phyloP scores from a whole-genome alignment of 2,888 invertebrate genomes.

The Watsonalla binaria region DNA sequence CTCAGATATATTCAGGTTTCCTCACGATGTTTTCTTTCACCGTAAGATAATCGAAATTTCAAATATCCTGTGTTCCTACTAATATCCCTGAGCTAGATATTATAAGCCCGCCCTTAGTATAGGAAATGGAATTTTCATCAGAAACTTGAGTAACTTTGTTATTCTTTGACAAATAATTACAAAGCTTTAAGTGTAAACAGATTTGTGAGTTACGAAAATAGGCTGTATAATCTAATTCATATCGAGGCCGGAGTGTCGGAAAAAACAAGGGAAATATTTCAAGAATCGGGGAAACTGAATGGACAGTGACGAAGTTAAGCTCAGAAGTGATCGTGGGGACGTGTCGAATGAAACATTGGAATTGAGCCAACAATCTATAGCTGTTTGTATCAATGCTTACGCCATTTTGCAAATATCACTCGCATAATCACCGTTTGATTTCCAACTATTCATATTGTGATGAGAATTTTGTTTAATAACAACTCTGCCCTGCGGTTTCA shows the following conservation, averaged over 20 bases:
- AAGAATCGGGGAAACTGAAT: background rate
- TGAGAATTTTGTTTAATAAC: no score
- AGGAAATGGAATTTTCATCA: background rate
- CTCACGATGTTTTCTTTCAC: no score
- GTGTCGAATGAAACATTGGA: slow-evolving; percentile 20
- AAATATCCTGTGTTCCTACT: no score
- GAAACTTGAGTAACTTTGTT: no score
- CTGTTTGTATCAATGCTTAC: background rate
- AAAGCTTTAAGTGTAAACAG: background rate
- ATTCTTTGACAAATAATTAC: background rate
- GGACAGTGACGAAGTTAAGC: slow-evolving; percentile 8
- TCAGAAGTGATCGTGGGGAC: slow-evolving; percentile 11
- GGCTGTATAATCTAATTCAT: background rate
- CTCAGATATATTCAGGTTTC: no score
- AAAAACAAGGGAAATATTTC: background rate
- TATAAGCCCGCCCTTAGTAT: background rate
- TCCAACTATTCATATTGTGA: background rate
- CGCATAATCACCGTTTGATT: background rate
- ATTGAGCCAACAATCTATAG: slow-evolving; percentile 14
- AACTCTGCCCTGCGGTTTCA: no score
- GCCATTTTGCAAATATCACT: background rate
- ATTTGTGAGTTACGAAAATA: background rate
- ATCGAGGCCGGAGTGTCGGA: background rate
- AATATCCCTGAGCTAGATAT: no score
- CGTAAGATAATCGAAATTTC: no score